Conservation (phyloP, 2,888 invertebrate species). For the Sceliomorpha sp. region DNA sequence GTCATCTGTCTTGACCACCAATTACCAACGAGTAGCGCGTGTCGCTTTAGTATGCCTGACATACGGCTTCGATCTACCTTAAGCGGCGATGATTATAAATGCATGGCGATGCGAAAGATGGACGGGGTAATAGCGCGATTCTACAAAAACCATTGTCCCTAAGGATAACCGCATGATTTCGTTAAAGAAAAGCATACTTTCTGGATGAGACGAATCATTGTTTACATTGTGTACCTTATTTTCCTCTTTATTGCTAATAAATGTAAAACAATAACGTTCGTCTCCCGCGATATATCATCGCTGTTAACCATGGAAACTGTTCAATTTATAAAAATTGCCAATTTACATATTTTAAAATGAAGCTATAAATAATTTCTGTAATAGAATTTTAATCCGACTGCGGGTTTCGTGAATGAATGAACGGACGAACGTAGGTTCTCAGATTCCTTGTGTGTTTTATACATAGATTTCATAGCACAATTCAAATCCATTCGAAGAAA, state of each 20-base stretch:
- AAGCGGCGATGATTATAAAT: slow-evolving; percentile 38
- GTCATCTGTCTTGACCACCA: slow-evolving; percentile 77
- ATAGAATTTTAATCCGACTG: slow-evolving; percentile 75
- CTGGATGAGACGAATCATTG: no score
- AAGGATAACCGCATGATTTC: slow-evolving; percentile 20
- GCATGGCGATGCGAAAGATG: slow-evolving; percentile 14
- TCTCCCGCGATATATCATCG: slow-evolving; percentile 39
- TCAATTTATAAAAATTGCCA: slow-evolving; percentile 74
- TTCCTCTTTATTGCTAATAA: slow-evolving; percentile 43
- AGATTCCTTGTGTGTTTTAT: slow-evolving; percentile 73
- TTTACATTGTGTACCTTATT: slow-evolving; percentile 42
- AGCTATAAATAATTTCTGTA: slow-evolving; percentile 77
- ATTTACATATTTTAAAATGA: slow-evolving; percentile 74
- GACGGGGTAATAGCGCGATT: slow-evolving; percentile 15
- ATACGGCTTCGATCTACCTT: slow-evolving; percentile 38
- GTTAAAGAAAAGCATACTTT: no score
- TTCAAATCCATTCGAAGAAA: slow-evolving; percentile 37
- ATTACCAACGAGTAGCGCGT: slow-evolving; percentile 67
- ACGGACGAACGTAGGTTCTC: slow-evolving; percentile 63
- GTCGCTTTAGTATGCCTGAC: slow-evolving; percentile 18
- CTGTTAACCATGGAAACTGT: slow-evolving; percentile 48
- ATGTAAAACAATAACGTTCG: slow-evolving; percentile 47
- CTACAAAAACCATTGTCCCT: slow-evolving; percentile 38
- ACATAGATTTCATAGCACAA: no score
- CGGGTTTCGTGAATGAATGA: slow-evolving; percentile 62